Base-by-base conservation (phyloP, 2,797 vertebrate genomes). In the Setipinna tenuifilis region DNA sequence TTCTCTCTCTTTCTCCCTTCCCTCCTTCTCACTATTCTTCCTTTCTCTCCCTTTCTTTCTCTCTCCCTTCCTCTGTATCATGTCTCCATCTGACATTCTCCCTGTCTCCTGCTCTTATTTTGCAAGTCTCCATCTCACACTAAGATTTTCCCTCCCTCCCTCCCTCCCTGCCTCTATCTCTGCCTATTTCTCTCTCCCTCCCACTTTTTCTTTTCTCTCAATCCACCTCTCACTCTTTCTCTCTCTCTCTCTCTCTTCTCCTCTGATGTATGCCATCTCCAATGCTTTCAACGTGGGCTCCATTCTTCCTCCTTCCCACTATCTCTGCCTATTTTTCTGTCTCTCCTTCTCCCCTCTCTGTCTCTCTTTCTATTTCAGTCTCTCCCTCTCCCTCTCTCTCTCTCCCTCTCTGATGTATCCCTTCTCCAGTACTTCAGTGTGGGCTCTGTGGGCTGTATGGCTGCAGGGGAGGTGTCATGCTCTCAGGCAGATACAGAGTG, bases 401-500 rank as follows among this genome's bases (percentile, higher is more conserved):
- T 54, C 50, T 54, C 50, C 14, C 50, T 48, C 50, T 9, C 50
- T 54, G 9, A 54, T 54, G 50, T 54, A 54, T 54, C 50, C 50
- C 50, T 3, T 54, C 50, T 54, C 50, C 50, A 54, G 50, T 3
- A 7, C 50, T 54, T 7, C 50, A 54, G 50, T 54, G 50, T 54
- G 14, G 46, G 86, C 80, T 84, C 81, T 82, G 86, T 25, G 81
- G 44, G 85, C 91, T 91, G 84, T 86, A 84, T 91, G 92, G 90
- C 93, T 89, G 41, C 88, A 89, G 92, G 93, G 94, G 88, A 90
- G 93, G 90, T 89, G 93, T 94, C 92, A 91, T 92, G 91, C 78
- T 46, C 89, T 3, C 89, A 54, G 50, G 7, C 9, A 7, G 7
- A 54, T 54, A 54, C 7, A 54, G 50, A 54, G 50, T 3, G 50